Base-by-base conservation (phyloP, 2,888 invertebrate species). In the Drosophila formosana region DNA sequence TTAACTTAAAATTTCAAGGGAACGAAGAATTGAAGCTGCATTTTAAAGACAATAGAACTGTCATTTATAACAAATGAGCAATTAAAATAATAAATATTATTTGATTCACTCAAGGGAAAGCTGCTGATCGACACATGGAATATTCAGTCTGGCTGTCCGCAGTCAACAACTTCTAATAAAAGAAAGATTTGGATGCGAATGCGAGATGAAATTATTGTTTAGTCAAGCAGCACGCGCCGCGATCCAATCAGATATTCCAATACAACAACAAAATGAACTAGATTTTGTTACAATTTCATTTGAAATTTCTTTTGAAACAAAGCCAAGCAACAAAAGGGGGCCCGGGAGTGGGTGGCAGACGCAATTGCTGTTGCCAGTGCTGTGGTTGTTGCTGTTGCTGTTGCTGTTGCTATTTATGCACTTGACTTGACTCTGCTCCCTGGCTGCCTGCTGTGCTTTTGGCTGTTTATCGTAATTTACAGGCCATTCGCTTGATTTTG, bases 331-430 rank as follows among this genome's bases (percentile, higher is more conserved):
- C 41, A 51, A 28, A 37, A 9, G 5, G n/a, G 25, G 11, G 8
- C 34, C 30, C 11, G 6, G 18, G 50, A 8, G 28, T 3, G 32
- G 45, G 50, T 4, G 11, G 32, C 9, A 7, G 4, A 32, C 25
- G 13, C 28, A 26, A 28, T 43, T 26, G n/a, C 18, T 41, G 8
- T 32, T 18, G 25, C 5, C 9, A 32, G 7, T 34, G 34, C 34
- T 13, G 62, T 23, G n/a, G 53, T 47, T 41, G 41, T 32, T 32
- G 28, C 43, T 30, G n/a, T 39, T 47, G 37, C 18, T 18, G 18
- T n/a, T 50, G 73, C 50, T 58, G 62, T 18, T 46, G 70, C 70
- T 74, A 74, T 74, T 72, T 75, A 75, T 75, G 76, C 75, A 67
- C 72, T 75, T 75, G 75, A 75, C 18, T 75, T 63, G 25, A n/a